phyloP scores from a whole-genome alignment of 2,113 vertebrate genomes.

The Glaucidium brasilianum region DNA sequence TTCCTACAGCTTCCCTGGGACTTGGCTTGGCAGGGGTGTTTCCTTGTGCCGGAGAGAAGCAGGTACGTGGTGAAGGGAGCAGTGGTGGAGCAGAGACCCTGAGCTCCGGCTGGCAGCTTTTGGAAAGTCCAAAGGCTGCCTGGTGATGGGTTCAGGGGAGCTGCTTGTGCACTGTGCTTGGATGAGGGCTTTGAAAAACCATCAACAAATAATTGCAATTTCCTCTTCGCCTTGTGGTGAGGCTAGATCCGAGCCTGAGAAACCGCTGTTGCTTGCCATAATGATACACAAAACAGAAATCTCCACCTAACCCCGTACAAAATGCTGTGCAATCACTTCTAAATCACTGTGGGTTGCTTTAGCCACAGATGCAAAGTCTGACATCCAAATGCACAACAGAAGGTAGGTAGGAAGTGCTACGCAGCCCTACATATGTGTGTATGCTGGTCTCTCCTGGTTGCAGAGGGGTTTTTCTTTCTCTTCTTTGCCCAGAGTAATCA shows the following conservation, averaged over 20 bases:
- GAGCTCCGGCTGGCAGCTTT: not conserved
- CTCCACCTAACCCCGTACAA: not conserved
- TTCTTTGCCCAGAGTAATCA: fast-evolving
- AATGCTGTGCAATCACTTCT: not conserved
- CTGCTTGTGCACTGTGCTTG: not conserved
- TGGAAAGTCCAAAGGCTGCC: not conserved
- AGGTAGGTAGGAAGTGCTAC: not conserved
- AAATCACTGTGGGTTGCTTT: not conserved
- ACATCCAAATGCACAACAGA: not conserved
- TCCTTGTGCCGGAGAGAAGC: not conserved
- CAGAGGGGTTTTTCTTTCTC: not conserved
- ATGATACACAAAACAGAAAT: not conserved
- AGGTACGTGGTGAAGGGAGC: not conserved
- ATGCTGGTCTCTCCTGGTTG: not conserved
- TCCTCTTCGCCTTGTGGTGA: not conserved
- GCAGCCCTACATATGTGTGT: not conserved
- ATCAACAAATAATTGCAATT: not conserved
- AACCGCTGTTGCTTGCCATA: not conserved
- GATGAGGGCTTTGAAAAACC: constrained; percentile 18
- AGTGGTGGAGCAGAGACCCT: not conserved
- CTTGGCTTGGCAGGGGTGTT: not conserved
- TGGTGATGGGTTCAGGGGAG: not conserved
- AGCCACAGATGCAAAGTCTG: not conserved
- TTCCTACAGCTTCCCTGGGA: not conserved
- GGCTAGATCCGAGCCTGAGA: not conserved